Evolutionary conservation across 2,113 vertebrate species (phyloP).

Genomic region (zebrafish (Danio rerio)): GRCz12tu NC_133182.1:21245501-21246000

Average conservation of each 20-base stretch:
- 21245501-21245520: slow-evolving; percentile 43
- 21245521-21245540: slow-evolving; percentile 38
- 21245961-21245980: too few relatives aligned
- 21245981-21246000: too few relatives aligned
- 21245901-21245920: too few relatives aligned
- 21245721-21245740: slow-evolving; percentile 39
- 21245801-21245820: too few relatives aligned
- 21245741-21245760: neutral
- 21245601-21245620: slow-evolving; percentile 29
- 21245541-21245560: slow-evolving; percentile 33
- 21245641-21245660: slow-evolving; percentile 17
- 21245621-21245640: slow-evolving; percentile 37
- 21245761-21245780: neutral
- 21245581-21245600: slow-evolving; percentile 36
- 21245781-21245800: neutral
- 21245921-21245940: too few relatives aligned
- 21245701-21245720: slow-evolving; percentile 46
- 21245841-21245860: too few relatives aligned
- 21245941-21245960: too few relatives aligned
- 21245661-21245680: slow-evolving; percentile 45
- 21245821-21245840: too few relatives aligned
- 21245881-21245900: too few relatives aligned
- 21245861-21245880: too few relatives aligned
- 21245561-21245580: slow-evolving; percentile 52
- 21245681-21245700: slow-evolving; percentile 49